Percentiles rank a stretch among this genome's conserved stretches.
Evolutionary conservation across 2,113 vertebrate genomes (phyloP).

Genomic region (Aptenodytes forsteri): DNA sequence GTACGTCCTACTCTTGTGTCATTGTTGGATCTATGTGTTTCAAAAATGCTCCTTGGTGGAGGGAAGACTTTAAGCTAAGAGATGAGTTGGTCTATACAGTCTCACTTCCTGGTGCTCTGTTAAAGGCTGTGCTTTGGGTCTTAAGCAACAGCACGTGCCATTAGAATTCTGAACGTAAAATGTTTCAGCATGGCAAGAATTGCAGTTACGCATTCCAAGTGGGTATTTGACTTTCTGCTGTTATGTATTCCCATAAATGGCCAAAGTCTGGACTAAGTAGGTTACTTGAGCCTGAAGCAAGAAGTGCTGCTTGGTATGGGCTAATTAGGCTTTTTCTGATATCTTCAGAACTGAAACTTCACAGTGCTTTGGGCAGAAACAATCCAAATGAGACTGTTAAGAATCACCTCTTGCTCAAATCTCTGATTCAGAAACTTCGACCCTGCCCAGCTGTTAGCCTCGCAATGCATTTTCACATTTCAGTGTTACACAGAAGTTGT

Average conservation of each 20-base stretch:
- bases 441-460: neutral
- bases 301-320: neutral
- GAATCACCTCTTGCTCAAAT: neutral
- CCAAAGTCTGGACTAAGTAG: neutral
- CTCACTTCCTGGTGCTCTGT: neutral
- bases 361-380: neutral
- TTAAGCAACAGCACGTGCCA: neutral
- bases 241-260: slow-evolving; percentile 20
- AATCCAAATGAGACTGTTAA: neutral
- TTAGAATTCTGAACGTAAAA: neutral
- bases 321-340: neutral
- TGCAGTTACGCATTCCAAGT: neutral
- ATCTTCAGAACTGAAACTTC: neutral
- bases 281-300: neutral
- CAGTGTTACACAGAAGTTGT: neutral
- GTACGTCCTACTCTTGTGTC: neutral
- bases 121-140: neutral
- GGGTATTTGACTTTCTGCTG: neutral
- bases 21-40: neutral
- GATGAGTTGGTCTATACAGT: neutral
- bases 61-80: neutral
- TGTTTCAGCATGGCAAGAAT: neutral
- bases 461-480: neutral
- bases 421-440: neutral
- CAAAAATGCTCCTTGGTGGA: neutral